phyloP scores from a whole-genome alignment of 2,113 vertebrate genomes.

The Ceyx margarethae region DNA sequence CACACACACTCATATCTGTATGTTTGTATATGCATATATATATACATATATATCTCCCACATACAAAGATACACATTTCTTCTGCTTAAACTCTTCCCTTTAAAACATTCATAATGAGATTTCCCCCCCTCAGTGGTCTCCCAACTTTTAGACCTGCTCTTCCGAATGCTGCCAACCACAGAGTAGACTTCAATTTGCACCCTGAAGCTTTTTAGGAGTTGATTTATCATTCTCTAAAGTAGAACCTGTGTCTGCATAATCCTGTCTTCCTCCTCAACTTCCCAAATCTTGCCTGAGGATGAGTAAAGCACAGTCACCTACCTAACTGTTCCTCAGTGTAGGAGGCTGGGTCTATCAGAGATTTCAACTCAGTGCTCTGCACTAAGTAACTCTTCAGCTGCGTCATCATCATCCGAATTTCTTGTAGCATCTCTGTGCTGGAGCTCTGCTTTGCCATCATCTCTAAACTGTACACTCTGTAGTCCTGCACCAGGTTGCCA shows the following conservation, averaged over 20 bases:
- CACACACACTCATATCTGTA: neutral
- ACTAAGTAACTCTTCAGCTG: constrained; percentile 97
- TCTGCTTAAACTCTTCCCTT: neutral
- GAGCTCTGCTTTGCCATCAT: constrained; percentile 88
- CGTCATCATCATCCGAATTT: constrained; percentile 97
- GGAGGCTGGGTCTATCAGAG: constrained; percentile 78
- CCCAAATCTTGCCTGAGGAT: neutral
- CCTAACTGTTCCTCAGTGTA: constrained; percentile 82
- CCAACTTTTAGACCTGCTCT: neutral
- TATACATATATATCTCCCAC: neutral
- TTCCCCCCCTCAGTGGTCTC: neutral
- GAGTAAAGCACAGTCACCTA: constrained; percentile 55
- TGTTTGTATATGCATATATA: neutral
- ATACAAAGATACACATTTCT: neutral
- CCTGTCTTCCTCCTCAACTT: neutral
- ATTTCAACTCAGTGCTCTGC: constrained; percentile 90
- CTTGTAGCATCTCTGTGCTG: constrained; percentile 95
- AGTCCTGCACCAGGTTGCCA: constrained; percentile 90
- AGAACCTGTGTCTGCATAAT: neutral
- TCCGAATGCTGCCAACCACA: neutral
- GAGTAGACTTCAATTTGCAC: neutral
- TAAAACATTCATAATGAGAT: neutral
- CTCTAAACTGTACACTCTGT: constrained; percentile 89
- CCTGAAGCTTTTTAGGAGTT: neutral
- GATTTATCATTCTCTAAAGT: neutral